Conservation (phyloP, 2,797 vertebrate genomes). For the Petrocephalus schoutedeni region DNA sequence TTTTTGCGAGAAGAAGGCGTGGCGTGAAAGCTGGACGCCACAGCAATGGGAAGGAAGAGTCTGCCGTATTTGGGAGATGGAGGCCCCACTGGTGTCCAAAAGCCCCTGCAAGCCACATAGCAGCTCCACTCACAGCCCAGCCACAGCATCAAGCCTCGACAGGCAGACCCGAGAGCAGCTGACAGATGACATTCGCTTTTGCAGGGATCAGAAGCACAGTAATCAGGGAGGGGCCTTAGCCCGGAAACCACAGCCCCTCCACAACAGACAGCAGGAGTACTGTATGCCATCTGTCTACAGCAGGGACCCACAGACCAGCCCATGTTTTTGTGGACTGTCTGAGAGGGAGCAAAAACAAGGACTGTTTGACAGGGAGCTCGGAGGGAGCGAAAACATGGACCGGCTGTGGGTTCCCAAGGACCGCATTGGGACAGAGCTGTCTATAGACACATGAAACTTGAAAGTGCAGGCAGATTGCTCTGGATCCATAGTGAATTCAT, state of each 20-base stretch:
- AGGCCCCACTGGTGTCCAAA: background rate
- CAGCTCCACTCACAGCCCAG: background rate
- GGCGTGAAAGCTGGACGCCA: background rate
- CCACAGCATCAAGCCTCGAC: slow-evolving; percentile 33
- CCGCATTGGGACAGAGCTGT: no score
- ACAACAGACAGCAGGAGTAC: background rate
- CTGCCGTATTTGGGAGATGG: background rate
- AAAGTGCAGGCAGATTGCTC: no score
- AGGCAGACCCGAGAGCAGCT: slow-evolving; percentile 24
- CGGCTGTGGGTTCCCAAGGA: no score
- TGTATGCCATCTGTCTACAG: background rate
- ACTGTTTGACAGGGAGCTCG: no score
- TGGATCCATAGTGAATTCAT: no score
- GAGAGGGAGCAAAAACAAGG: no score
- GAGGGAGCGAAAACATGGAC: no score
- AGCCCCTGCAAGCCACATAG: slow-evolving; percentile 9
- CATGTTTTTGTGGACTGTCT: background rate
- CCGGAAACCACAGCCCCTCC: background rate
- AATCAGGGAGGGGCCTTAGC: slow-evolving; percentile 19
- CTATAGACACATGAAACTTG: no score
- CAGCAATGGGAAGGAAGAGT: background rate
- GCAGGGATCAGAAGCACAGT: slow-evolving; percentile 18
- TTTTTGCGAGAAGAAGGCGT: background rate
- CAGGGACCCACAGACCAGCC: background rate
- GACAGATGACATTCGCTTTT: slow-evolving; percentile 24